These are phyloP conservation scores for Acleris cristana DNA, from an alignment of 2,888 invertebrate species.

Conservation along the genomic window DNA sequence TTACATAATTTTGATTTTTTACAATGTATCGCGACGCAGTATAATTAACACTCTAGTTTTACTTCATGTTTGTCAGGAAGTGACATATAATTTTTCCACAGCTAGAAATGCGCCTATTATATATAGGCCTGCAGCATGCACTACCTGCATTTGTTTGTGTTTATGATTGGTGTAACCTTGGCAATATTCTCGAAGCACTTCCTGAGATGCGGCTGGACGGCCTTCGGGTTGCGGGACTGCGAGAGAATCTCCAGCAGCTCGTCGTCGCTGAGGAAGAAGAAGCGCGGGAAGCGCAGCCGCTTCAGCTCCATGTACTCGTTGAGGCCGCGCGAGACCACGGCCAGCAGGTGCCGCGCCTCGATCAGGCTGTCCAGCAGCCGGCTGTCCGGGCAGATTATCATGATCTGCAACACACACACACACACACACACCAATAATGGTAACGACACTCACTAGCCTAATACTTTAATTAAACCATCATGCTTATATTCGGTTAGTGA, in stretches of 20 bases:
- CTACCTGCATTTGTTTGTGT: too few species aligned
- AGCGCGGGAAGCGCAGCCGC: conserved; percentile 87
- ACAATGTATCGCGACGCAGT: too few species aligned
- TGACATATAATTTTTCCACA: too few species aligned
- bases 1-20: too few species aligned
- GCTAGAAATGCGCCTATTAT: too few species aligned
- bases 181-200: conserved; percentile 93
- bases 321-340: conserved; percentile 89
- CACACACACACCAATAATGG: not conserved
- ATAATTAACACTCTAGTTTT: too few species aligned
- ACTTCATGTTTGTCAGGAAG: too few species aligned
- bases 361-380: conserved; percentile 87
- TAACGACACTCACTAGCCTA: not conserved
- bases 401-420: conserved; percentile 73
- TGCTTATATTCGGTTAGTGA: too few species aligned
- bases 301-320: conserved; percentile 91
- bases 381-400: conserved; percentile 85
- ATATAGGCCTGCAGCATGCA: too few species aligned
- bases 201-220: conserved; percentile 91
- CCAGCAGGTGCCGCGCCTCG: conserved; percentile 88
- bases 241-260: conserved; percentile 92
- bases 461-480: too few species aligned
- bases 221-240: conserved; percentile 89
- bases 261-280: conserved; percentile 93
- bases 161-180: conserved; percentile 60